A percentile compares a stretch with the other conserved stretches of the same genome.
These are phyloP conservation scores for Orthonevra nobilis DNA, from an alignment of 2,888 invertebrate species.

Conservation along the genomic window DNA sequence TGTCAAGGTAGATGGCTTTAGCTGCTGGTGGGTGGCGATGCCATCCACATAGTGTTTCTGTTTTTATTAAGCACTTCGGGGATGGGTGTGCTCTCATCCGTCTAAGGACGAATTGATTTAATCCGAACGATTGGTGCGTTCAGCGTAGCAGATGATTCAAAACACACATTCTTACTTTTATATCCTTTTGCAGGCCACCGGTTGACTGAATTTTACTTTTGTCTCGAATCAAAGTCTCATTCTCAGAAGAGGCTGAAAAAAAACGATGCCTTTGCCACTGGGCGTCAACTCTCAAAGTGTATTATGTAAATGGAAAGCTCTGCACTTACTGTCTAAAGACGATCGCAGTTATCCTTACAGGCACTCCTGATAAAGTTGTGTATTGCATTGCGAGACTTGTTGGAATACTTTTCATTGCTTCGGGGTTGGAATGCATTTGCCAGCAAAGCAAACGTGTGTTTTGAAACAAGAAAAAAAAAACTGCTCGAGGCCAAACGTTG, in stretches of 20 bases:
- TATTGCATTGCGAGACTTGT: conserved; percentile 22
- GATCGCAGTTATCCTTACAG: conserved; percentile 17
- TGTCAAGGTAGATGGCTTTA: conserved; percentile 46
- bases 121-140: conserved; percentile 44
- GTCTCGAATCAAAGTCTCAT: conserved; percentile 51
- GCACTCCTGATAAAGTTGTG: conserved; percentile 4
- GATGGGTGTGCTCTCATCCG: neutral
- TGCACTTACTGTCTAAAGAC: neutral
- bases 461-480: neutral
- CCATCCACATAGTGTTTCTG: conserved; percentile 27
- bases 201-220: conserved; percentile 47
- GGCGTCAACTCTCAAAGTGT: conserved; percentile 12
- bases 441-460: conserved; percentile 1
- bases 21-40: neutral
- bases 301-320: conserved; percentile 52
- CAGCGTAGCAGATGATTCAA: conserved; percentile 58
- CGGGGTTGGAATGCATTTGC: conserved; percentile 23
- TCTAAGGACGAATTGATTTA: conserved; percentile 32
- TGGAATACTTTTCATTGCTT: conserved; percentile 49
- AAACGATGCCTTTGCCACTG: conserved; percentile 1
- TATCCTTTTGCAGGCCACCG: conserved; percentile 9
- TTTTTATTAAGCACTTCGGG: neutral
- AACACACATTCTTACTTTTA: conserved; percentile 30
- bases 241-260: conserved; percentile 30
- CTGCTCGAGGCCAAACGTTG: conserved; percentile 42